Percentiles rank a stretch among this genome's conserved stretches.
These are phyloP conservation scores for Mystacornis crossleyi DNA, from an alignment of 2,113 vertebrate species.

Conservation along the genomic window DNA sequence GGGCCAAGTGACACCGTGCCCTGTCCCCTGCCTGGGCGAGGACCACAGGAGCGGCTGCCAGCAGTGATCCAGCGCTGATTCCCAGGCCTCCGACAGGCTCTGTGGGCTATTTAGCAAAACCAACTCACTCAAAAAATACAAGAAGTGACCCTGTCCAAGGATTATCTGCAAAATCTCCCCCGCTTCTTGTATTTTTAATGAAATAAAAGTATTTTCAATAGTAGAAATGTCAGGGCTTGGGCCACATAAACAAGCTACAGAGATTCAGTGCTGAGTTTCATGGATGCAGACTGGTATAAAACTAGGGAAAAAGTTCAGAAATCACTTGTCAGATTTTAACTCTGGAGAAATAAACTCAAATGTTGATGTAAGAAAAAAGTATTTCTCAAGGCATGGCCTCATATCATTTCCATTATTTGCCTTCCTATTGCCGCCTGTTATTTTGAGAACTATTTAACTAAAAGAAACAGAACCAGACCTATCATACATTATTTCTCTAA, in stretches of 20 bases:
- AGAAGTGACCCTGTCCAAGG: background rate
- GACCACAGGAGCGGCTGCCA: background rate
- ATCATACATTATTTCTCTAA: background rate
- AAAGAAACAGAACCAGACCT: background rate
- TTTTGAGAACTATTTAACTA: slow-evolving; percentile 13
- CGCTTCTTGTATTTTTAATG: background rate
- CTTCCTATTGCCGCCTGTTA: background rate
- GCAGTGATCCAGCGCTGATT: background rate
- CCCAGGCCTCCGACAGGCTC: background rate
- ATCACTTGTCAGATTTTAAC: background rate
- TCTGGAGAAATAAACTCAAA: slow-evolving; percentile 17
- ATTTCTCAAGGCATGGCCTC: background rate
- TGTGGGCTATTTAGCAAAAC: background rate
- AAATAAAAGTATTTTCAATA: background rate
- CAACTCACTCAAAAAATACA: background rate
- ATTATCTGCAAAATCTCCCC: background rate
- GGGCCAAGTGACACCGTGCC: background rate
- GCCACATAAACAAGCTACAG: background rate
- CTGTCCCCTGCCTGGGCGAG: background rate
- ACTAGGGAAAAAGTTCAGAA: background rate
- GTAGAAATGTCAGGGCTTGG: background rate
- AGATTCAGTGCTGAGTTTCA: background rate
- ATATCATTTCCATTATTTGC: background rate
- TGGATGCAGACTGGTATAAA: background rate
- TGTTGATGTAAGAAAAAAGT: background rate